These are phyloP conservation scores for Sinocyclocheilus maitianheensis DNA, from an alignment of 2,113 vertebrate species.

Conservation along the genomic window DNA sequence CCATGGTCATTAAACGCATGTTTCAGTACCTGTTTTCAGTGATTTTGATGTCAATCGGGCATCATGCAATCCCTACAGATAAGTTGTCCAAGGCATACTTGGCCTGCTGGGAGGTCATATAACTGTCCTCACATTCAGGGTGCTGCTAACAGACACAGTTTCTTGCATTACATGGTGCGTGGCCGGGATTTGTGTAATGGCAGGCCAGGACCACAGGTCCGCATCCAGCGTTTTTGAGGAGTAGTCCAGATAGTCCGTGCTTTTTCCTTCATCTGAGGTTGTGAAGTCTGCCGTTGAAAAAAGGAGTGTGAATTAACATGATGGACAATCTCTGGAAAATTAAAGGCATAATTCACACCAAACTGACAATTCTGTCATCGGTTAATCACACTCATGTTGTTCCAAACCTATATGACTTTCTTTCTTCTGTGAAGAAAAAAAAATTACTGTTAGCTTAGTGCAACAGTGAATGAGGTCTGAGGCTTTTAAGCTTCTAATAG, in stretches of 20 bases:
- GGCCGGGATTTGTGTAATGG: slow-evolving; percentile 67
- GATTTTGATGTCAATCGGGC: background rate
- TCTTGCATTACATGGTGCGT: slow-evolving; percentile 64
- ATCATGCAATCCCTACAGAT: background rate
- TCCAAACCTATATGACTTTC: background rate
- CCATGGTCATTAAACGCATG: background rate
- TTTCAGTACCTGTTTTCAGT: background rate
- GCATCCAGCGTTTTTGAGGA: slow-evolving; percentile 63
- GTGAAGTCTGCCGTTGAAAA: slow-evolving; percentile 64
- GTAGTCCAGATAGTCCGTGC: slow-evolving; percentile 69
- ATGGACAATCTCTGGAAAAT: background rate
- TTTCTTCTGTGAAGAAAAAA: background rate
- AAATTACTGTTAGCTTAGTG: background rate
- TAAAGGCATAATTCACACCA: background rate
- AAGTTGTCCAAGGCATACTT: slow-evolving; percentile 32
- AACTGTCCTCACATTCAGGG: slow-evolving; percentile 42
- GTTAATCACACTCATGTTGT: background rate
- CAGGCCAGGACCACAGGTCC: slow-evolving; percentile 66
- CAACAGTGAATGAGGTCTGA: background rate
- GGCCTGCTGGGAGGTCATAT: slow-evolving; percentile 42
- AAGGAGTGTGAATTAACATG: slow-evolving; percentile 28
- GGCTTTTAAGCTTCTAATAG: too few relatives aligned
- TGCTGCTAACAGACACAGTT: slow-evolving; percentile 41
- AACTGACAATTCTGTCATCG: background rate
- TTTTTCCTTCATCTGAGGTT: slow-evolving; percentile 60